A percentile compares a stretch with the other conserved stretches of the same genome.
Conservation (phyloP, 2,797 vertebrate genomes). For the Falco berigora region DNA sequence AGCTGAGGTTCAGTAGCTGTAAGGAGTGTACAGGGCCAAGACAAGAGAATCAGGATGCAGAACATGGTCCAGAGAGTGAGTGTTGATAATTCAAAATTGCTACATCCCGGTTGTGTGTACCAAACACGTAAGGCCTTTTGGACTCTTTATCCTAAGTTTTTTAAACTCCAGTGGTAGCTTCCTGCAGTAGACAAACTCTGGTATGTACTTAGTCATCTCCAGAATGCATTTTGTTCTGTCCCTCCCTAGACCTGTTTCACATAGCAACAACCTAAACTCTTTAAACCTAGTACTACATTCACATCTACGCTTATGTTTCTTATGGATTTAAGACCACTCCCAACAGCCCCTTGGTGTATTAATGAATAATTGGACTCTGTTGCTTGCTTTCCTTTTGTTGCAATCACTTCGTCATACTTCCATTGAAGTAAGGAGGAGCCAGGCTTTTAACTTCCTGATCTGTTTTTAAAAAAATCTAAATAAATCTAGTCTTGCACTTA, state of each 20-base stretch:
- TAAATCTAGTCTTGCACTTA: neutral
- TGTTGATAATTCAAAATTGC: neutral
- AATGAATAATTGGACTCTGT: neutral
- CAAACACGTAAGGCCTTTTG: neutral
- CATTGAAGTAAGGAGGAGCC: neutral
- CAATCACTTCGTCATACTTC: neutral
- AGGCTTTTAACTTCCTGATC: neutral
- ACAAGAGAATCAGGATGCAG: neutral
- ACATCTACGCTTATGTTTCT: neutral
- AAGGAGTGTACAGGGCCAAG: neutral
- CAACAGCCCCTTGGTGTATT: neutral
- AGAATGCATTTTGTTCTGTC: neutral
- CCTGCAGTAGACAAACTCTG: neutral
- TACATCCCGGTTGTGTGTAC: neutral
- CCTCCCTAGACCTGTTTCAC: neutral
- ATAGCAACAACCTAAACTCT: neutral
- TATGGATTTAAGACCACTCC: neutral
- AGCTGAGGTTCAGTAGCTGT: neutral
- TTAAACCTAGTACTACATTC: neutral
- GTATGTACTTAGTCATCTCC: neutral
- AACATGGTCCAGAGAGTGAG: neutral
- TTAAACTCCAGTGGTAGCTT: neutral
- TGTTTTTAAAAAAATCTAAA: neutral
- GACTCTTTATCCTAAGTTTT: neutral
- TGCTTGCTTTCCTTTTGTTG: neutral